phyloP scores from a whole-genome alignment of 2,888 invertebrate species.

The Rambutsinella grinnellia region DNA sequence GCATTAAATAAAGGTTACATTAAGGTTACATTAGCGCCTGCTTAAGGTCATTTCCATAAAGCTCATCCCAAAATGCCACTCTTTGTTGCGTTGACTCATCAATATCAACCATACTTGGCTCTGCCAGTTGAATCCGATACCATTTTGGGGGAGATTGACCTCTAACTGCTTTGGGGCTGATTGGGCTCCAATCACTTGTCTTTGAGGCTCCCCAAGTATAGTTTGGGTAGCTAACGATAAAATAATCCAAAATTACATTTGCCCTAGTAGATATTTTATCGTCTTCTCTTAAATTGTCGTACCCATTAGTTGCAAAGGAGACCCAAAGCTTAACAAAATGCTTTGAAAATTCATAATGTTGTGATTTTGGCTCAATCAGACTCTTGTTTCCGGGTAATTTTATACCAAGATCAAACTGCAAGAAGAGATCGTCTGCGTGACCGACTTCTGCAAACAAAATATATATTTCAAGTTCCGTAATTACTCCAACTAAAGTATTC shows the following conservation, averaged over 20 bases:
- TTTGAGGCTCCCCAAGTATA: conserved; percentile 14
- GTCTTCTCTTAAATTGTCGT: neutral
- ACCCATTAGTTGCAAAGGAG: conserved; percentile 15
- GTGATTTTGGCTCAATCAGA: neutral
- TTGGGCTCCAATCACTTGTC: neutral
- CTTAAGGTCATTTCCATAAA: too few relatives aligned
- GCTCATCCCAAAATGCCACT: too few relatives aligned
- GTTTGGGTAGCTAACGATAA: neutral
- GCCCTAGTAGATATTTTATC: neutral
- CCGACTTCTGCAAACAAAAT: conserved; percentile 2
- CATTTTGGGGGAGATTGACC: conserved; percentile 19
- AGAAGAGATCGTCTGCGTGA: neutral
- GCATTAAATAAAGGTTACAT: too few relatives aligned
- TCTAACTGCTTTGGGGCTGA: conserved; percentile 2
- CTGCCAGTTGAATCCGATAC: conserved; percentile 27
- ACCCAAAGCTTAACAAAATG: neutral
- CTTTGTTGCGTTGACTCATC: too few relatives aligned
- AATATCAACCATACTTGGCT: too few relatives aligned
- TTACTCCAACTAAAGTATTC: neutral
- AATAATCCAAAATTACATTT: neutral
- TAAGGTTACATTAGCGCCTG: too few relatives aligned
- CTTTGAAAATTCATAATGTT: neutral
- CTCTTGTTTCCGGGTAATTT: neutral
- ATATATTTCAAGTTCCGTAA: neutral
- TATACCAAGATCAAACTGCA: neutral